Evolutionary conservation across 2,888 invertebrate species (phyloP).

Genomic region (Aspidapion aeneum): DNA sequence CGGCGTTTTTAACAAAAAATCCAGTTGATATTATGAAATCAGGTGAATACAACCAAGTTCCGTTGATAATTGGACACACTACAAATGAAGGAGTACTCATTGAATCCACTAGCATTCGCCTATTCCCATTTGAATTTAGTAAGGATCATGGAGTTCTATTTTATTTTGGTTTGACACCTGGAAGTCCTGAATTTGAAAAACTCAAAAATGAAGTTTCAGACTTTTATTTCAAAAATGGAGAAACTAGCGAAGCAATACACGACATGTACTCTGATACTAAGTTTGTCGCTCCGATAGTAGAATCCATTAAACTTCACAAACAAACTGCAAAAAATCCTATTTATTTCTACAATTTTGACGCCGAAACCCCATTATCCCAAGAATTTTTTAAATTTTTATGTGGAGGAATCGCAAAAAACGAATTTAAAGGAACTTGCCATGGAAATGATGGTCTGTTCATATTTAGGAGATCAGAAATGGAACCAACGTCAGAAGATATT

Average conservation of each 20-base stretch:
- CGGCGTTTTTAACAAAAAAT: slow-evolving; percentile 35
- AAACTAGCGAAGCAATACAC: neutral
- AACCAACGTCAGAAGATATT: neutral
- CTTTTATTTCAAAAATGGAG: slow-evolving; percentile 10
- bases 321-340: slow-evolving; percentile 7
- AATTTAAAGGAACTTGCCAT: neutral
- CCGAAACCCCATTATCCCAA: neutral
- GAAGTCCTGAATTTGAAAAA: neutral
- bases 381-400: neutral
- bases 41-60: slow-evolving; percentile 41
- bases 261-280: slow-evolving; percentile 7
- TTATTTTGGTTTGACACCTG: neutral
- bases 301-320: slow-evolving; percentile 5
- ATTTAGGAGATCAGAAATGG: neutral
- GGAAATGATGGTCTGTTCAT: neutral
- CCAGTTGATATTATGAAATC: slow-evolving; percentile 35
- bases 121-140: neutral
- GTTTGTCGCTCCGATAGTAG: slow-evolving; percentile 14
- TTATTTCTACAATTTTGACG: slow-evolving; percentile 15
- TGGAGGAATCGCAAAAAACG: neutral
- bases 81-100: slow-evolving; percentile 40
- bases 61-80: slow-evolving; percentile 41
- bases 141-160: neutral
- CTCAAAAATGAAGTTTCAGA: neutral
- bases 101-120: slow-evolving; percentile 15